Conservation (phyloP, 2,888 invertebrate genomes). For the Hypomecis punctinalis region DNA sequence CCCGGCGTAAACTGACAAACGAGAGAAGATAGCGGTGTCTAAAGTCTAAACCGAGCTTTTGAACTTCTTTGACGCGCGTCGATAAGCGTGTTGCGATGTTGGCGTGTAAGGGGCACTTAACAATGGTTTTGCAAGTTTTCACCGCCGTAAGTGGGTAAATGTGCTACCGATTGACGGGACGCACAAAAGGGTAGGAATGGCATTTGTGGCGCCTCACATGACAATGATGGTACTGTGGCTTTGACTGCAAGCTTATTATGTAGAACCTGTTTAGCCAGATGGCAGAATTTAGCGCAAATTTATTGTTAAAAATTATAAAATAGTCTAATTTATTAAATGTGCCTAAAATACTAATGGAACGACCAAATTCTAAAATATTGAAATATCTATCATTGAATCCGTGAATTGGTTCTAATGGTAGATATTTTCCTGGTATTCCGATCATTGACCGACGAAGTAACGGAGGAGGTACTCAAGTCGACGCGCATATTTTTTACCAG, state of each 20-base stretch:
- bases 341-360: too few relatives aligned
- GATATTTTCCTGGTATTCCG: too few relatives aligned
- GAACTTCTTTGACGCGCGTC: slow-evolving; percentile 82
- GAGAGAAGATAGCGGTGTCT: slow-evolving; percentile 67
- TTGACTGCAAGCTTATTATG: background rate
- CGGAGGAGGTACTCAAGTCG: too few relatives aligned
- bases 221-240: slow-evolving; percentile 16
- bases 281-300: background rate
- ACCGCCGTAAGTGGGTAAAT: slow-evolving; percentile 81
- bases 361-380: too few relatives aligned
- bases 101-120: slow-evolving; percentile 61
- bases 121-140: slow-evolving; percentile 83
- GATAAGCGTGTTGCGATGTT: slow-evolving; percentile 69
- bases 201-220: background rate
- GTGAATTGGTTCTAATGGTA: too few relatives aligned
- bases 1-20: slow-evolving; percentile 79
- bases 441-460: too few relatives aligned
- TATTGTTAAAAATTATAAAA: background rate
- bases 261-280: too few relatives aligned
- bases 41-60: slow-evolving; percentile 78
- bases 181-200: slow-evolving; percentile 57
- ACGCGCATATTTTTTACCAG: too few relatives aligned
- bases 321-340: too few relatives aligned
- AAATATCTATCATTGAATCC: too few relatives aligned
- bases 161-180: slow-evolving; percentile 79